phyloP scores from a whole-genome alignment of 2,888 invertebrate species.

The Mesorhabditis spiculigera region DNA sequence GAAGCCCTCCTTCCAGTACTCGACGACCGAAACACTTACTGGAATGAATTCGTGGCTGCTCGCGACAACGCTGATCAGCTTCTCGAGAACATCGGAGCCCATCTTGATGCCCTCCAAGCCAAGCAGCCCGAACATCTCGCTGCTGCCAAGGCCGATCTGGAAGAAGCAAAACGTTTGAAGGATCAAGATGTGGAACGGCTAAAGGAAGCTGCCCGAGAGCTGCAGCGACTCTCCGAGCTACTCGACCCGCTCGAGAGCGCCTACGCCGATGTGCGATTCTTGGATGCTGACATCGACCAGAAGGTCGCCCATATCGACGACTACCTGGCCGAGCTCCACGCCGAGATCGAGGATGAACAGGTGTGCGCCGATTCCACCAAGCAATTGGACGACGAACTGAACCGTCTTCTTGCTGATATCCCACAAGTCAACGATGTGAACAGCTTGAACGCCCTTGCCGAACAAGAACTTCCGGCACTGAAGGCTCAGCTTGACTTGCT shows the following conservation, averaged over 20 bases:
- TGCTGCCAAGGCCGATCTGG: conserved; percentile 23
- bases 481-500: conserved; percentile 5
- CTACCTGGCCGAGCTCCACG: conserved; percentile 23
- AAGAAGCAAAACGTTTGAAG: conserved; percentile 17
- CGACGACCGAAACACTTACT: conserved; percentile 26
- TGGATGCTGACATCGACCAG: conserved; percentile 44
- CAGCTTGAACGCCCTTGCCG: conserved; percentile 8
- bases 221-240: conserved; percentile 39
- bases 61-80: conserved; percentile 35
- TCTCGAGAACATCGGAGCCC: conserved; percentile 27
- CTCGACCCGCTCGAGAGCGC: conserved; percentile 43
- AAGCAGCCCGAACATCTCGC: conserved; percentile 19
- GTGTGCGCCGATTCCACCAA: conserved; percentile 30
- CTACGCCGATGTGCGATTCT: conserved; percentile 46
- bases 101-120: conserved; percentile 20
- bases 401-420: conserved; percentile 17
- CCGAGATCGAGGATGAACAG: conserved; percentile 32
- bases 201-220: conserved; percentile 21
- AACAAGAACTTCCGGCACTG: not conserved
- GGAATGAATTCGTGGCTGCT: conserved; percentile 33
- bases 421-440: conserved; percentile 14
- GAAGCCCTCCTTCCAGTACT: conserved; percentile 27
- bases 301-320: conserved; percentile 37
- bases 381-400: conserved; percentile 29
- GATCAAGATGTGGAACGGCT: conserved; percentile 21